phyloP scores from a whole-genome alignment of 2,797 vertebrate species.

The Pseudopleuronectes americanus region DNA sequence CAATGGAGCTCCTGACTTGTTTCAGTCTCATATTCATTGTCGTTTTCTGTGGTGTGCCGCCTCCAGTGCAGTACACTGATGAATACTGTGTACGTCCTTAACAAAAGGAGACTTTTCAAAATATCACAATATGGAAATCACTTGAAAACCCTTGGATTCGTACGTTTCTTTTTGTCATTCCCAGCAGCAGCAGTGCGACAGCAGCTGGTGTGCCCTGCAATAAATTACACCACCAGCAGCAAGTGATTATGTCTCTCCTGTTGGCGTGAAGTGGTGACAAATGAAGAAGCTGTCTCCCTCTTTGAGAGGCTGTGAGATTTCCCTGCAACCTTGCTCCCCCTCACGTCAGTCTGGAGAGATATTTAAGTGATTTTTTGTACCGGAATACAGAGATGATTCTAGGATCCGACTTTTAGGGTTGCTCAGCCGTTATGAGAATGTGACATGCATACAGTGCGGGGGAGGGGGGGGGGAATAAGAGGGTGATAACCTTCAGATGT shows the following conservation, averaged over 20 bases:
- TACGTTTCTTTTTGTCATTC: slow-evolving; percentile 33
- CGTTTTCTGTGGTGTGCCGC: neutral
- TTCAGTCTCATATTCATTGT: slow-evolving; percentile 1
- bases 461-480: too few relatives aligned
- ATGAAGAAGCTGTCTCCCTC: slow-evolving; percentile 62
- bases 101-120: slow-evolving; percentile 20
- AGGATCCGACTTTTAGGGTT: too few relatives aligned
- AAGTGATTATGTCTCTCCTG: slow-evolving; percentile 72
- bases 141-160: slow-evolving; percentile 37
- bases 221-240: slow-evolving; percentile 69
- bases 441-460: too few relatives aligned
- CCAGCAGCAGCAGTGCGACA: slow-evolving; percentile 44
- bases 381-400: neutral
- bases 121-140: slow-evolving; percentile 35
- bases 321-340: slow-evolving; percentile 52
- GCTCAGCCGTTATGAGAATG: too few relatives aligned
- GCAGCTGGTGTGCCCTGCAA: slow-evolving; percentile 68
- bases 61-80: slow-evolving; percentile 13
- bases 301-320: slow-evolving; percentile 45
- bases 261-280: slow-evolving; percentile 67
- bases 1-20: neutral
- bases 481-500: too few relatives aligned
- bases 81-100: slow-evolving; percentile 8
- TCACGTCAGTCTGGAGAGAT: slow-evolving; percentile 37
- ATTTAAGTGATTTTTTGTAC: slow-evolving; percentile 12